These are phyloP conservation scores for Notechis scutatus DNA, from an alignment of 2,113 vertebrate genomes.

Conservation along the genomic window DNA sequence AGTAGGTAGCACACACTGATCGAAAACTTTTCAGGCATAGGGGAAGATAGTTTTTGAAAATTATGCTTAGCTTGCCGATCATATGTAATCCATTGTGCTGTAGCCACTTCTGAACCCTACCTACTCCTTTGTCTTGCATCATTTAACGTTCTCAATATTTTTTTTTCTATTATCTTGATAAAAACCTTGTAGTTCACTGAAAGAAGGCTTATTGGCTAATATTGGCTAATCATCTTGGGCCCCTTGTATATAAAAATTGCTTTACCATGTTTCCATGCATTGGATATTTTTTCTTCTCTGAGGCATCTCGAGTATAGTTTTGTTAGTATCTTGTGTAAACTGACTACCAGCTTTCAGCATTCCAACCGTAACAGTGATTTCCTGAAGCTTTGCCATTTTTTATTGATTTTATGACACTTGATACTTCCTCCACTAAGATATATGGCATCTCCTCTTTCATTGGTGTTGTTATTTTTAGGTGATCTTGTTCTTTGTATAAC, in stretches of 20 bases:
- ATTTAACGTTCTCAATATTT: not conserved
- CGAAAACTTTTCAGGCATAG: not conserved
- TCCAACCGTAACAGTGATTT: not conserved
- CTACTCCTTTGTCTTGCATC: not conserved
- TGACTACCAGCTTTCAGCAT: not conserved
- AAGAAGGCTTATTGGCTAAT: too few relatives aligned
- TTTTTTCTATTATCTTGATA: not conserved
- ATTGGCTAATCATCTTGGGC: too few relatives aligned
- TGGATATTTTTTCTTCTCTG: not conserved
- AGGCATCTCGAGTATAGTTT: not conserved
- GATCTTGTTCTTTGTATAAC: too few relatives aligned
- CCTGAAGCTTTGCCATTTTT: not conserved
- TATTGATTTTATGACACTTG: not conserved
- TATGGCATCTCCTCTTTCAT: not conserved
- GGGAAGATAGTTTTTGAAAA: not conserved
- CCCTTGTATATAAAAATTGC: not conserved
- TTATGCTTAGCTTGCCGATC: not conserved
- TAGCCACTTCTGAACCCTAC: not conserved
- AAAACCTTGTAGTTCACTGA: too few relatives aligned
- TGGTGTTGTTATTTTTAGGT: too few relatives aligned
- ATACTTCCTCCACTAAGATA: not conserved
- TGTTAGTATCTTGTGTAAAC: not conserved
- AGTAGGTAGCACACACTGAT: too few relatives aligned
- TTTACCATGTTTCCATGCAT: not conserved
- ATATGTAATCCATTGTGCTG: too few relatives aligned